A percentile compares a stretch with the other conserved stretches of the same genome.
Evolutionary conservation across 2,888 invertebrate species (phyloP).

Genomic region (Nymphalis c-album): DNA sequence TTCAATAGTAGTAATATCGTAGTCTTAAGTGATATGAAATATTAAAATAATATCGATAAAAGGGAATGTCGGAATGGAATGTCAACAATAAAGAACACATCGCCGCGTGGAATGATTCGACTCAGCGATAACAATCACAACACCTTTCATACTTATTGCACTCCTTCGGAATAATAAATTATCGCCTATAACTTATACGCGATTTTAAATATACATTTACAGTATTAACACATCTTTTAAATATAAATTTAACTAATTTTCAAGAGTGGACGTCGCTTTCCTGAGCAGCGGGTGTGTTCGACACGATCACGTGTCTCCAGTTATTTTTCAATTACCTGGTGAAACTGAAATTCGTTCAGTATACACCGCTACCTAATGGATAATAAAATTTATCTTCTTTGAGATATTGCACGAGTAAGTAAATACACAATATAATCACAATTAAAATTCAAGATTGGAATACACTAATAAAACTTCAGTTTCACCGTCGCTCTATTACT

Average conservation of each 20-base stretch:
- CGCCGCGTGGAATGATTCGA: constrained; percentile 39
- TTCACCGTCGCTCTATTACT: constrained; percentile 47
- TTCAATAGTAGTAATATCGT: constrained; percentile 41
- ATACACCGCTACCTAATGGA: constrained; percentile 43
- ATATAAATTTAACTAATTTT: constrained; percentile 78
- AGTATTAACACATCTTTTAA: constrained; percentile 78
- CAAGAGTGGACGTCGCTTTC: constrained; percentile 60
- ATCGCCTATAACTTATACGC: constrained; percentile 72
- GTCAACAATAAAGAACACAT: constrained; percentile 60
- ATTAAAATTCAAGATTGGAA: constrained; percentile 45
- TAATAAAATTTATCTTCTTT: constrained; percentile 36
- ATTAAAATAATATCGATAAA: constrained; percentile 49
- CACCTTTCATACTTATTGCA: constrained; percentile 80
- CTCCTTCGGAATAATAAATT: constrained; percentile 76
- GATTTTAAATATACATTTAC: constrained; percentile 77
- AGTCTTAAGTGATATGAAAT: constrained; percentile 46
- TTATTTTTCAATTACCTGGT: constrained; percentile 36
- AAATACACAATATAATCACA: constrained; percentile 33
- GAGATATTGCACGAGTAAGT: constrained; percentile 45
- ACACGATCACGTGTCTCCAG: constrained; percentile 15
- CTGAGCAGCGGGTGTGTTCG: constrained; percentile 10
- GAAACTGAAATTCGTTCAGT: constrained; percentile 61
- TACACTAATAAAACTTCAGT: constrained; percentile 61
- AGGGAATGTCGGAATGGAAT: constrained; percentile 71
- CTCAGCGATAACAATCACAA: constrained; percentile 77